Base-by-base conservation (phyloP, 2,797 vertebrate species). In the Lacerta viridis region DNA sequence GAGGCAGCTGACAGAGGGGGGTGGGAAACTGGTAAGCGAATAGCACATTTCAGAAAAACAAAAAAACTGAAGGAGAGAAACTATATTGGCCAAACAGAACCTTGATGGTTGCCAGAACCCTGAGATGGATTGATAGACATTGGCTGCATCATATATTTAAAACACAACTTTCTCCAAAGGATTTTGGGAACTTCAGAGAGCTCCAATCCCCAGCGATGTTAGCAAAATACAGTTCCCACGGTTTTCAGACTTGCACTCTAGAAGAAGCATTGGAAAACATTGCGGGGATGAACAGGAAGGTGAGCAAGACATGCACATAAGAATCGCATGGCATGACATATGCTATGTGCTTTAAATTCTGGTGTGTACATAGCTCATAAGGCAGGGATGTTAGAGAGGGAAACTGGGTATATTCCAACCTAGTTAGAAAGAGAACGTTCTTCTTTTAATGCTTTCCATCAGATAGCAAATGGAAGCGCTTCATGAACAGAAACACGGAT, bases 401-500 rank as follows among this genome's bases (percentile, higher is more conserved):
- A 75, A 25, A 55, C 1, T 64, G 64, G 0, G 36, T 9, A 80
- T 83, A 23, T 25, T n/a, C 74, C 36, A 3, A 5, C 20, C 15
- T 9, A 71, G 33, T 50, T 46, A 33, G 9, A 78, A 29, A 78
- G 2, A 77, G 9, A 88, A n/a, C 41, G 13, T 80, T 74, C 50
- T 33, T 59, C 64, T 84, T 64, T 84, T 61, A 46, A 76, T 25
- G 76, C 15, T 75, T 36, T 17, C 66, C 66, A 76, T 50, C 39
- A 59, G 36, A 8, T 50, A 64, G n/a, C 29, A 29, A 80, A 80
- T 61, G 27, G 39, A 74, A 64, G 23, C 11, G 39, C 55, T 72
- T 84, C 69, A 89, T 80, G n/a, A 74, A 61, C 50, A 85, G 15
- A 90, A 64, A 20, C 0, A 75, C 55, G 81, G 76, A 89, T 79